Base-by-base conservation (phyloP, 2,797 vertebrate species). In the Cryptoblepharus egeriae region DNA sequence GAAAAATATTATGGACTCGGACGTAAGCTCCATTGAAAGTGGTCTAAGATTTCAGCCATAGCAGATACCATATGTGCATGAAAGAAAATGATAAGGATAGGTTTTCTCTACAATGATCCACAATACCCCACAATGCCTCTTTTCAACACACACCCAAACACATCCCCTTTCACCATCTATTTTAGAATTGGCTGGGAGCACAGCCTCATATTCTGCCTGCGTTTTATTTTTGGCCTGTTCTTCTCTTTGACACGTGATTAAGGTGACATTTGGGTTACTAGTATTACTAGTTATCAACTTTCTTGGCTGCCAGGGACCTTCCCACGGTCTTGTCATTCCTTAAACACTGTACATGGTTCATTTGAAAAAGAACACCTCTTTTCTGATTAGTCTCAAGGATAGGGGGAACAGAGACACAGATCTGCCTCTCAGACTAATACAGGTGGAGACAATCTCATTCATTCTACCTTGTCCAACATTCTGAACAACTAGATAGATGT, bases 191-290 rank as follows among this genome's bases (percentile, higher is more conserved):
- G 9, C 30, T 12, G 20, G 2, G 30, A 30, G 30, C 65, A 69
- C 57, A 74, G 68, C 32, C 52, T 77, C 77, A 18, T n/a, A 24
- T 65, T 22, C 28, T 30, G n/a, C 30, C 10, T 11, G 28, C 2
- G 49, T 67, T 75, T 77, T 68, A 55, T 37, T 49, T 1, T 0
- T 32, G 61, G 16, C 67, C 10, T 1, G 20, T 52, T 88, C n/a
- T 57, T 80, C 55, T 30, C 45, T 76, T 64, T 75, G 52, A 67
- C 77, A 83, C 2, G 63, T 79, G 75, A 71, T 72, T 57, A 37
- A 35, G 2, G 8, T 68, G 83, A 79, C 64, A 71, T 68, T 30
- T 63, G 77, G 58, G 22, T 0, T 70, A 39, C 49, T 75, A 2
- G 0, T 10, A n/a, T 30, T 1, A 0, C 37, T 24, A 7, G 69